Evolutionary conservation across 2,888 invertebrate species (phyloP).

Genomic region (Tenthredo scrophulariae): DNA sequence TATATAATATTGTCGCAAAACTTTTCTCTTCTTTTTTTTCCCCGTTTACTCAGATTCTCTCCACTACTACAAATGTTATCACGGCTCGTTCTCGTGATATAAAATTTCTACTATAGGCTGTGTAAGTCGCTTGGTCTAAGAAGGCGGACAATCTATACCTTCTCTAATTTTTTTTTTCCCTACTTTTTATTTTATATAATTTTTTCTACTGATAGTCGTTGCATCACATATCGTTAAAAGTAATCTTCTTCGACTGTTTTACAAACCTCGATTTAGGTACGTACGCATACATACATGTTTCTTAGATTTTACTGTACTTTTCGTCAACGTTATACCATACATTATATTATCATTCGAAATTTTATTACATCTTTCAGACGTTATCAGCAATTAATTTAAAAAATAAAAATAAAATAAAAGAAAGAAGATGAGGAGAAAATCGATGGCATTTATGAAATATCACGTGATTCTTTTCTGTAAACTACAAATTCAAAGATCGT

Average conservation of each 20-base stretch:
- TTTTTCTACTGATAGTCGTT: constrained; percentile 54
- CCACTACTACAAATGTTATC: constrained; percentile 21
- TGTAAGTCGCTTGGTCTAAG: constrained; percentile 47
- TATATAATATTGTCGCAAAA: constrained; percentile 55
- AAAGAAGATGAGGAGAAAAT: neutral
- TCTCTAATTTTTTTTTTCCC: neutral
- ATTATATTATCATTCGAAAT: neutral
- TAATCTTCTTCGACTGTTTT: constrained; percentile 33
- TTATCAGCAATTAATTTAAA: neutral
- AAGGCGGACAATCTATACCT: constrained; percentile 27
- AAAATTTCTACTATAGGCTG: constrained; percentile 18
- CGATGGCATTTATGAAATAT: neutral
- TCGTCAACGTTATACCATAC: neutral
- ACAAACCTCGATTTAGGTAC: constrained; percentile 1
- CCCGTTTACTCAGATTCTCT: neutral
- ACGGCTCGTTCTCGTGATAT: constrained; percentile 16
- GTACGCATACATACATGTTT: neutral
- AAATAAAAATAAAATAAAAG: neutral
- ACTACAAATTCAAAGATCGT: neutral
- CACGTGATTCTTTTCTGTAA: neutral
- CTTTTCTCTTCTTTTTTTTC: neutral
- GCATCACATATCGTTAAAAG: constrained; percentile 55
- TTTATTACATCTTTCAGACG: neutral
- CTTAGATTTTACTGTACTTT: neutral
- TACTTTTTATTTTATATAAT: neutral